phyloP scores from a whole-genome alignment of 92 coral and sea anemone genomes.

The Bergia puertoricense region DNA sequence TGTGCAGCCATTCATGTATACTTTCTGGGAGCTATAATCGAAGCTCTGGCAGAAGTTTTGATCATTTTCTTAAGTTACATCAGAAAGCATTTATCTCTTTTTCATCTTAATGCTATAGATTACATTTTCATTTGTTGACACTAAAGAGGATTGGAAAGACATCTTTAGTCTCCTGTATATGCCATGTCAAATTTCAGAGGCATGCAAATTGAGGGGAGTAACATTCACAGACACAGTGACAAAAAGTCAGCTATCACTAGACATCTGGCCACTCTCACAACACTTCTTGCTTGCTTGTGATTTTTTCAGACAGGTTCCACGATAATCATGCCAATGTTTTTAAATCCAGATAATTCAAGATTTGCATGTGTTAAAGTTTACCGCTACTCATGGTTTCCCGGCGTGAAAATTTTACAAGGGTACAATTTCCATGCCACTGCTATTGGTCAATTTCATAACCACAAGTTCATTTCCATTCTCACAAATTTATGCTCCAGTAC shows the following conservation, averaged over 20 bases:
- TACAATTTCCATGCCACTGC: neutral
- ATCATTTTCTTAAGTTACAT: neutral
- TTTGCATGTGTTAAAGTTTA: constrained; percentile 11
- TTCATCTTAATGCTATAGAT: constrained; percentile 7
- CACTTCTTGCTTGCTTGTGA: neutral
- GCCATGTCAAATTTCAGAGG: neutral
- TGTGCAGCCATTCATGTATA: neutral
- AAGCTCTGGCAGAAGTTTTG: neutral
- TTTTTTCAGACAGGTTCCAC: neutral
- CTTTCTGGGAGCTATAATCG: neutral
- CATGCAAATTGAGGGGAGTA: neutral
- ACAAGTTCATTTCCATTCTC: neutral
- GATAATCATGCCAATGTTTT: neutral
- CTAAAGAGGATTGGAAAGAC: neutral
- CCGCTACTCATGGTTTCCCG: neutral
- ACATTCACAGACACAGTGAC: neutral
- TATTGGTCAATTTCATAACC: neutral
- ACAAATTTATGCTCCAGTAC: constrained; percentile 11
- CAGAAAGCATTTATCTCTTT: constrained; percentile 14
- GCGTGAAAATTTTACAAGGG: neutral
- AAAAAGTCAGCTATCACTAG: neutral
- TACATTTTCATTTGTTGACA: constrained; percentile 18
- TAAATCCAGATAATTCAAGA: neutral
- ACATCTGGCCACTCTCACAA: constrained; percentile 21
- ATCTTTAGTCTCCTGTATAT: neutral